phyloP scores from a whole-genome alignment of 1,140 invertebrate species.

The Aporrectodea caliginosa region DNA sequence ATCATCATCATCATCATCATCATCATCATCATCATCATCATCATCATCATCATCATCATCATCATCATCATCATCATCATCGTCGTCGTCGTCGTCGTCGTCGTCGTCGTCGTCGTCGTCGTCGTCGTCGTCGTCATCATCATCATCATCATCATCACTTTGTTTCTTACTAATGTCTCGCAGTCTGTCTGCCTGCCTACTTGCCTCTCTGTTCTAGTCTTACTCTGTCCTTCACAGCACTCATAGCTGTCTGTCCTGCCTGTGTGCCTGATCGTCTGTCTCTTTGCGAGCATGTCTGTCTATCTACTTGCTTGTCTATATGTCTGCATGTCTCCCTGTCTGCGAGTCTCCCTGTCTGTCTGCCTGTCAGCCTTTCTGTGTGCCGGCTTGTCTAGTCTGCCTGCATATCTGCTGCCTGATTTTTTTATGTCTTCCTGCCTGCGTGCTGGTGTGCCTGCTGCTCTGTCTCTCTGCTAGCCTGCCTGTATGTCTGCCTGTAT shows the following conservation, averaged over 20 bases:
- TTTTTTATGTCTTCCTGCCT: too few relatives aligned
- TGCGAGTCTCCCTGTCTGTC: background rate
- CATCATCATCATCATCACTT: background rate
- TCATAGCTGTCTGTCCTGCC: background rate
- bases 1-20: conserved; percentile 3
- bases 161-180: background rate
- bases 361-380: background rate
- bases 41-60: conserved; percentile 2
- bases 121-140: background rate
- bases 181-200: background rate
- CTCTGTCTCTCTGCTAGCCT: too few relatives aligned
- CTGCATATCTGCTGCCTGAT: too few relatives aligned
- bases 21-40: background rate
- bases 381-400: too few relatives aligned
- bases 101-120: background rate
- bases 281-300: background rate
- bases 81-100: background rate
- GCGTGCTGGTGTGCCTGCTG: too few relatives aligned
- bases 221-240: background rate
- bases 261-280: background rate
- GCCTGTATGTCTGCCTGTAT: too few relatives aligned
- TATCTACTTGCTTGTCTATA: background rate
- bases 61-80: conserved; percentile 3
- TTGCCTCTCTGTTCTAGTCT: too few relatives aligned
- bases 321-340: background rate